phyloP scores from a whole-genome alignment of 2,797 vertebrate genomes.

The Melanotaenia parkinsoni region DNA sequence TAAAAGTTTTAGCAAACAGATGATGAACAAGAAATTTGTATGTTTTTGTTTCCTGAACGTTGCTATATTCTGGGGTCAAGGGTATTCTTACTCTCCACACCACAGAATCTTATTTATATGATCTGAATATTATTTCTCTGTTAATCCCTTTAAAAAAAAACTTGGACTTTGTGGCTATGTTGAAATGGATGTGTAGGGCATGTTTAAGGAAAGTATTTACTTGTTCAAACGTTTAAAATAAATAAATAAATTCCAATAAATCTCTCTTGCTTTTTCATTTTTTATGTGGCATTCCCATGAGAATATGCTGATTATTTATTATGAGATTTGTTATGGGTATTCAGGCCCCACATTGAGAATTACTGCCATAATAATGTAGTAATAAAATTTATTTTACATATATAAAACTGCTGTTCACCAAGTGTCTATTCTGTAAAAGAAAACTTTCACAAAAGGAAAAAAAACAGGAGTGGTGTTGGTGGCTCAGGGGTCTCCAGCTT shows the following conservation, averaged over 20 bases:
- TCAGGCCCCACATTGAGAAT: not conserved
- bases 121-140: not conserved
- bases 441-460: not conserved
- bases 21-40: not conserved
- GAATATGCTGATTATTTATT: not conserved
- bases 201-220: too few relatives aligned
- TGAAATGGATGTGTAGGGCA: not conserved
- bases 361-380: not conserved
- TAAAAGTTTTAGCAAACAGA: too few relatives aligned
- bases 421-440: not conserved
- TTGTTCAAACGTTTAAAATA: too few relatives aligned
- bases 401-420: not conserved
- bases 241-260: too few relatives aligned
- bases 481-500: slow-evolving; percentile 2
- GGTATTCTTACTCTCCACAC: too few relatives aligned
- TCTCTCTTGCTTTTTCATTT: too few relatives aligned
- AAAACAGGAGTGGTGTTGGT: slow-evolving; percentile 49
- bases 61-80: not conserved
- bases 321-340: not conserved
- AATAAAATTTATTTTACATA: not conserved
- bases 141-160: not conserved
- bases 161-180: not conserved
- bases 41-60: not conserved
- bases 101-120: not conserved
- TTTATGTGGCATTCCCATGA: not conserved